Evolutionary conservation across 1,140 invertebrate species (phyloP), one percentile per base, ranked within the genome.

Genomic region (Cecropterus lyciades): DNA sequence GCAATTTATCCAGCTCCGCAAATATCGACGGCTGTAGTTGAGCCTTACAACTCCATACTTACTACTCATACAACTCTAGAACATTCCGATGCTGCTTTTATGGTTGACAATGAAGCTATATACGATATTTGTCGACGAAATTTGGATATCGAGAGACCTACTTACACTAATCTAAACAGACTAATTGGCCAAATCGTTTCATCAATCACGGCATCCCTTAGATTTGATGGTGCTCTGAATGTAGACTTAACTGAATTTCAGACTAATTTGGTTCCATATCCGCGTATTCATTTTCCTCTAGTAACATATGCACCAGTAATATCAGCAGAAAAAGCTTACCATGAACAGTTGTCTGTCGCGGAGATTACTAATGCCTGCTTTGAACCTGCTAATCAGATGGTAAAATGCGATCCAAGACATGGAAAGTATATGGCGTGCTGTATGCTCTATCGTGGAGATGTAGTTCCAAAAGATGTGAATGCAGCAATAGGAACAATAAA

Each of bases 321-420:
- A 76, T 96, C 96, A 1, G 95, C 96, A 27, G 96, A 97, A 80
- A 97, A 97, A 88, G 96, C 97, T 15, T 96, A 96, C 89, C 96
- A 97, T 82, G 96, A 97, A 82, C 95, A 96, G 74, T 89, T 96
- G 67, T 96, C 95, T 8, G 96, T 98, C 11, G 95, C 95, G 13
- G 97, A 98, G 87, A 97, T 98, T 70, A 98, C 97, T 55, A 97
- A 96, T 82, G 95, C 96, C n/a, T 97, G 96, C 88, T 98, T 98
- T 84, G 96, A 98, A 85, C 96, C 96, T 5, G 95, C 95, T 53
- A 98, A 97, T 89, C 97, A 98, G 92, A 97, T 98, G 97, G 97
- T 98, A 9, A 98, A 97, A 89, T 98, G 97, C 84, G 96, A 98
- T 79, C 97, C 97, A 14, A 93, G 96, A 70, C 95, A 97, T 84